Base-by-base conservation (phyloP, 2,888 invertebrate genomes). In the Melikaiella ostensackeni region DNA sequence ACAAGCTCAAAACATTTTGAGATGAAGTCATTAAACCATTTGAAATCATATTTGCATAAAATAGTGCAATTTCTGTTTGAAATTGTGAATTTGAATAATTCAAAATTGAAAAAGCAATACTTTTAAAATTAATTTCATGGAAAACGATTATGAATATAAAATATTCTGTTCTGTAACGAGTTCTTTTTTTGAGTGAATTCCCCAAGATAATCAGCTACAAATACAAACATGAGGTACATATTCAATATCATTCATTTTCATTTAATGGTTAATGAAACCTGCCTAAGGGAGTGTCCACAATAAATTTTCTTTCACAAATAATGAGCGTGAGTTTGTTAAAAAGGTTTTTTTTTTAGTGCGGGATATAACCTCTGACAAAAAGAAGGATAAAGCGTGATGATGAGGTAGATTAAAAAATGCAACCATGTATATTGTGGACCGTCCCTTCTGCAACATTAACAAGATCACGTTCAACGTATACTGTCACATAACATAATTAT, bases 401-500 rank as follows among this genome's bases (percentile, higher is more conserved):
- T 24, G 57, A 24, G 13, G 57, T 5, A 57, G 21, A 57, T 57
- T 57, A 24, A 57, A 24, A 24, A 57, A 57, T 24, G 24, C 24
- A 27, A 24, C 21, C 13, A 24, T 24, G 21, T 21, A 5, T 13
- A 24, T 27, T 24, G 57, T 57, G 13, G 24, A 57, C 57, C 0
- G 11, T 57, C 57, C 57, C 57, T 13, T 57, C 24, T 24, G 57
- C 57, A 11, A 57, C 57, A 24, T 57, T 57, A 57, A 57, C 24
- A 24, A 24, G 57, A 70, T 50, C n/a, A 70, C 70, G 9, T 66
- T 21, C 16, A 24, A 27, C 16, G 30, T 27, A 50, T 24, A 38
- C 7, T 38, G 38, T 64, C 24, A 35, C 62, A n/a, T 35, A 46
- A 50, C 50, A 70, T 70, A 46, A 66, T 66, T 46, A 66, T 66